These are phyloP conservation scores for Ormyrus nitidulus DNA, from an alignment of 2,888 invertebrate species.

Conservation along the genomic window DNA sequence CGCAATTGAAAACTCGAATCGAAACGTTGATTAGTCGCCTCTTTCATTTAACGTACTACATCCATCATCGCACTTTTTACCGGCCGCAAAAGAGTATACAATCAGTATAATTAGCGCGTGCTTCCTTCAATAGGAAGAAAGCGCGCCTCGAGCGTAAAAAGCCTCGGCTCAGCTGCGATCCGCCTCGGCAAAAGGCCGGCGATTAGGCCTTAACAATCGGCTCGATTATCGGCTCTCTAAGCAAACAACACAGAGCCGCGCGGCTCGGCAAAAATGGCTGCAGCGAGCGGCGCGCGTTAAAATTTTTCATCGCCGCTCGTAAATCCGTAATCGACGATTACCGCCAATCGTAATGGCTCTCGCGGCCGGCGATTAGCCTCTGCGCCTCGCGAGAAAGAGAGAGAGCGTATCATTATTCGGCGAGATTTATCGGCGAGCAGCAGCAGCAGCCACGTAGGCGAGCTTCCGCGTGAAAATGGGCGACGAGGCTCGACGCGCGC, in stretches of 20 bases:
- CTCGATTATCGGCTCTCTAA: conserved; percentile 31
- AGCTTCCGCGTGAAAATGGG: conserved; percentile 27
- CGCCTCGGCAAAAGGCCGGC: background rate
- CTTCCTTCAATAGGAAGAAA: no score
- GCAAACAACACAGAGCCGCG: conserved; percentile 23
- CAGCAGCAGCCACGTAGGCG: conserved; percentile 13
- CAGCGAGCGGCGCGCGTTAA: conserved; percentile 21
- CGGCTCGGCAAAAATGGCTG: conserved; percentile 4
- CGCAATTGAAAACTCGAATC: no score
- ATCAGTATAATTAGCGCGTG: no score
- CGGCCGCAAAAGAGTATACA: no score
- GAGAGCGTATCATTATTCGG: conserved; percentile 44
- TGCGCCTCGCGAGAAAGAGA: conserved; percentile 2
- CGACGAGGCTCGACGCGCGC: background rate
- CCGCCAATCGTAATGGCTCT: conserved; percentile 30
- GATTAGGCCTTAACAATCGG: conserved; percentile 6
- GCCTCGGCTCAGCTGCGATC: no score
- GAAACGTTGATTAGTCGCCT: no score
- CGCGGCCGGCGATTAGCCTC: conserved; percentile 29
- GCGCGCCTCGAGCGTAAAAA: no score
- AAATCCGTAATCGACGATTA: conserved; percentile 53
- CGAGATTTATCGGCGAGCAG: conserved; percentile 36
- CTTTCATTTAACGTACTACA: no score
- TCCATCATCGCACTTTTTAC: no score
- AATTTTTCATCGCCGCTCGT: conserved; percentile 48